A percentile compares a stretch with the other conserved stretches of the same genome.
Evolutionary conservation across 1,140 invertebrate genomes (phyloP).

Genomic region (Xylocopa sonorina): DNA sequence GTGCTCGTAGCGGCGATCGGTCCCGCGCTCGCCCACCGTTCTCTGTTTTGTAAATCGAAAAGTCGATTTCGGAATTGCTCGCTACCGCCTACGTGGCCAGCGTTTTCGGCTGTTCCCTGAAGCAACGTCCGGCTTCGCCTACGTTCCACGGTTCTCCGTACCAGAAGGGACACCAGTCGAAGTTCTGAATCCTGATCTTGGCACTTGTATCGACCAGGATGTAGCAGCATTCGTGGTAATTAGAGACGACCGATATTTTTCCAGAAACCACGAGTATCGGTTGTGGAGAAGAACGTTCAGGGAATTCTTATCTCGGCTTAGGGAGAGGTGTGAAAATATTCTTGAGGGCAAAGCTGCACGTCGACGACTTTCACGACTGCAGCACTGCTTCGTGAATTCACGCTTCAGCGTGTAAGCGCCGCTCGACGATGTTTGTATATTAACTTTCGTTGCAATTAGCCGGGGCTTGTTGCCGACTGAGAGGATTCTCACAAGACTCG

Average conservation of each 20-base stretch:
- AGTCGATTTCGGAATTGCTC: conserved; percentile 66
- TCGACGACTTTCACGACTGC: background rate
- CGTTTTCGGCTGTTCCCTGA: conserved; percentile 54
- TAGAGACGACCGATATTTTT: too few species aligned
- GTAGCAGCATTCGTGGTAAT: too few species aligned
- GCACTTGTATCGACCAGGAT: background rate
- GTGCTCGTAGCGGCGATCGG: conserved; percentile 20
- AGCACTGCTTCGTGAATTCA: background rate
- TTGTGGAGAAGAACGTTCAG: background rate
- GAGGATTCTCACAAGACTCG: background rate
- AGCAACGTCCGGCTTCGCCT: conserved; percentile 65
- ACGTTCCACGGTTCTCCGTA: conserved; percentile 43
- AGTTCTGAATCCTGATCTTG: conserved; percentile 32
- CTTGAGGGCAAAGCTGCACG: background rate
- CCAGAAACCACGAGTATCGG: background rate
- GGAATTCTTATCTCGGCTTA: background rate
- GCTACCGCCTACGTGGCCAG: conserved; percentile 54
- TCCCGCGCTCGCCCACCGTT: conserved; percentile 53
- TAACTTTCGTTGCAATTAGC: conserved; percentile 19
- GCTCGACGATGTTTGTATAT: conserved; percentile 13
- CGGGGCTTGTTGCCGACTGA: too few species aligned
- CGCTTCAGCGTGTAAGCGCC: background rate
- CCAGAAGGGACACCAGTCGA: conserved; percentile 28
- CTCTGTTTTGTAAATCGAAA: conserved; percentile 61
- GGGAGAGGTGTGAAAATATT: conserved; percentile 8